A percentile compares a stretch with the other conserved stretches of the same genome.
Evolutionary conservation across 2,797 vertebrate genomes (phyloP).

Genomic region (Coregonus suidteri): DNA sequence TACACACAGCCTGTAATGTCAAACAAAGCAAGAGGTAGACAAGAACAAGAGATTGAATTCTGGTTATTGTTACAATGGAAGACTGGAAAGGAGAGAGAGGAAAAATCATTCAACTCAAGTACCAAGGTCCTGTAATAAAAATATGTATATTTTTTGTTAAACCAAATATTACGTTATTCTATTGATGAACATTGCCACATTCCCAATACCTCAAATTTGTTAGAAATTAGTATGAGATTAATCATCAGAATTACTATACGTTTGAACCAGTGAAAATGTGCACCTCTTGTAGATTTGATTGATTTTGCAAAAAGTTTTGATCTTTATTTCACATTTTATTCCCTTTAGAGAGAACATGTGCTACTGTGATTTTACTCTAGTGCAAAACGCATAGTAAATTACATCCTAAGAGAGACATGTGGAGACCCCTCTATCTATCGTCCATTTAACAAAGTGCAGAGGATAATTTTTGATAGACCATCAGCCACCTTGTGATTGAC

Average conservation of each 20-base stretch:
- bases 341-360: background rate
- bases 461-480: conserved; percentile 15
- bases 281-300: background rate
- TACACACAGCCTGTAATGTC: conserved; percentile 60
- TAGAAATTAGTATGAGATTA: conserved; percentile 50
- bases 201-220: conserved; percentile 26
- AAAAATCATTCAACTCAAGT: conserved; percentile 45
- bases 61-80: conserved; percentile 48
- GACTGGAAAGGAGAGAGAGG: conserved; percentile 46
- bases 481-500: conserved; percentile 65
- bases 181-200: conserved; percentile 32
- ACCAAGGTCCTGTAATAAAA: conserved; percentile 62
- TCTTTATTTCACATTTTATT: conserved; percentile 6
- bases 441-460: conserved; percentile 38
- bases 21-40: conserved; percentile 52
- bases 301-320: background rate
- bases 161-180: background rate
- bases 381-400: conserved; percentile 58
- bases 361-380: background rate
- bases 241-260: conserved; percentile 61
- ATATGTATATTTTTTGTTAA: conserved; percentile 14
- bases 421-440: conserved; percentile 36
- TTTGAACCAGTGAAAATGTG: background rate
- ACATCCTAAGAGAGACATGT: conserved; percentile 33
- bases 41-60: conserved; percentile 35